Evolutionary conservation across 2,113 vertebrate genomes (phyloP).

Genomic region (Ciconia boyciana): DNA sequence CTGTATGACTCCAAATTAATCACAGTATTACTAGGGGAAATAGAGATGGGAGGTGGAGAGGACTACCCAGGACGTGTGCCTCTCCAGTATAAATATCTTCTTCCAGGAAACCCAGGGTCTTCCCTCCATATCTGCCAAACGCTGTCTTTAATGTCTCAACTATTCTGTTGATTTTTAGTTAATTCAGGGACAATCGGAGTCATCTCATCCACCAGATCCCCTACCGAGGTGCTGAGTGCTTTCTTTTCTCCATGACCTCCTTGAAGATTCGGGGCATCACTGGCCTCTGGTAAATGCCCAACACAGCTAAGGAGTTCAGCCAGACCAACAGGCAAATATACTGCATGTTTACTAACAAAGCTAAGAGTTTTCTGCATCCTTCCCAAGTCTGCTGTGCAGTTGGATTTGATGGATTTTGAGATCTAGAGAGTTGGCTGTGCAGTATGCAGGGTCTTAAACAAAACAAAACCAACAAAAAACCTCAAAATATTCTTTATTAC

Average conservation of each 20-base stretch:
- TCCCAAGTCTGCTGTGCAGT: background rate
- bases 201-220: background rate
- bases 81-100: background rate
- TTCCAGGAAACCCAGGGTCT: background rate
- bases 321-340: background rate
- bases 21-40: background rate
- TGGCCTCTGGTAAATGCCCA: background rate
- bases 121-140: background rate
- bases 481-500: background rate
- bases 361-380: background rate
- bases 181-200: slow-evolving; percentile 9
- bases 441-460: background rate
- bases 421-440: background rate
- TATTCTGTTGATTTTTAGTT: slow-evolving; percentile 5
- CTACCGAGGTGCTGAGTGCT: background rate
- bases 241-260: background rate
- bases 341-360: background rate
- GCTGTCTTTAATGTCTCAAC: background rate
- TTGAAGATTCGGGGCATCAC: background rate
- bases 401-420: background rate
- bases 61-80: background rate
- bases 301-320: background rate
- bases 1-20: background rate
- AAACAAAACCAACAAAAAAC: background rate
- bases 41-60: background rate